Base-by-base conservation (phyloP, 1,140 invertebrate genomes). In the Danaus melanippus region DNA sequence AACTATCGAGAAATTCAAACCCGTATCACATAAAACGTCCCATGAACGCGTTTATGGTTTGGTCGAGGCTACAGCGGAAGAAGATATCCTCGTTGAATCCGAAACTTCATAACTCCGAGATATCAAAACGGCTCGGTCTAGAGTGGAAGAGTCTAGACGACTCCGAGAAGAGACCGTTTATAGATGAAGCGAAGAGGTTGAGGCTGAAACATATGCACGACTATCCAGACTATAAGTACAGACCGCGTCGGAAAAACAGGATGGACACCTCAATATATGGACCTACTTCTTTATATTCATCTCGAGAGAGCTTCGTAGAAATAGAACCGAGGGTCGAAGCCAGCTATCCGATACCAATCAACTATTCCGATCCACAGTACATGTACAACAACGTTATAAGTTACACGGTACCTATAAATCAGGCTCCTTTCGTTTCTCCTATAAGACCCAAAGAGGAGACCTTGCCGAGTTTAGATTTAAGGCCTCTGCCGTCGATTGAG, bases 71-170 rank as follows among this genome's bases (percentile, higher is more conserved):
- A 42, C 89, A 92, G 64, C 76, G 92, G 42, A 89, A 91, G 66
- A 92, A 94, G 68, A 95, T 95, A 80, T 93, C 93, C 0, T 89
- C 91, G 65, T 91, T 94, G 73, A 92, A 96, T 77, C 94, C 94
- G 8, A 93, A 94, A 76, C 90, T 96, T 64, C 92, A 93, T 75
- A 93, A 93, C 71, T 92, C 92, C 0, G 92, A 93, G 74, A 93
- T 93, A 60, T 92, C 91, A 2, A 93, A 93, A 76, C 74, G 90
- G n/a, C 73, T 93, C 10, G 92, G 92, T 8, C 71, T 88, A 1
- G 89, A 91, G 62, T 95, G 93, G 93, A 93, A 93, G 68, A 79
- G 89, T 54, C 79, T 94, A 32, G 87, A 89, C 15, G 92, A 93
- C 51, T 78, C 80, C 1, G 91, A 94, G 57, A 91, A 93, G 63